Percentiles rank a stretch among this genome's conserved stretches.
These are phyloP conservation scores for Hydractinia symbiolongicarpus DNA, from an alignment of 30 jellyfish, hydroid and myxozoan genomes.

Conservation along the genomic window DNA sequence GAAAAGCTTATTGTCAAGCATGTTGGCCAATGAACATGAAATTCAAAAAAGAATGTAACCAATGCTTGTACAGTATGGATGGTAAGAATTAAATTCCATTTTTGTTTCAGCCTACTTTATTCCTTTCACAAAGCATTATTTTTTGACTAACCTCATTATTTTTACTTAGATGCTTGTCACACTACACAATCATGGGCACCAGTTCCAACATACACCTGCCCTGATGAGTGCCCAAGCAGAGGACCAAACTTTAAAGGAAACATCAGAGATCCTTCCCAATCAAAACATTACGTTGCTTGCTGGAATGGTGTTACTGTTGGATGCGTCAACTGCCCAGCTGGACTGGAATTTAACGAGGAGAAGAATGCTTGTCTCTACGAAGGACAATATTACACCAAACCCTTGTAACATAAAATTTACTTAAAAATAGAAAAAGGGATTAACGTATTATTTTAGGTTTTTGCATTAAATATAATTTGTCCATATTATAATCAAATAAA, in stretches of 20 bases:
- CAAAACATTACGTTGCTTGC: constrained; percentile 26
- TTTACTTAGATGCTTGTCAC: neutral
- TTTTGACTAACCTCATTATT: neutral
- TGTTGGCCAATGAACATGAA: constrained; percentile 28
- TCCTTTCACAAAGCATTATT: neutral
- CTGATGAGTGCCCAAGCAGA: constrained; percentile 6
- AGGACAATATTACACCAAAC: constrained; percentile 8
- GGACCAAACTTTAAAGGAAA: constrained; percentile 3
- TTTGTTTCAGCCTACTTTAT: neutral
- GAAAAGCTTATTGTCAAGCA: constrained; percentile 26
- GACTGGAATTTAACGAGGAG: constrained; percentile 24
- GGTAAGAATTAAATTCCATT: neutral
- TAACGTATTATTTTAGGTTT: too few relatives aligned
- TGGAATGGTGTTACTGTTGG: constrained; percentile 36
- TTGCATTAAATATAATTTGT: too few relatives aligned
- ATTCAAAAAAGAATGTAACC: constrained; percentile 15
- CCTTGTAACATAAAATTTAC: neutral
- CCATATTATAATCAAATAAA: too few relatives aligned
- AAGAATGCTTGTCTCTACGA: constrained; percentile 25
- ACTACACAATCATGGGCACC: constrained; percentile 2
- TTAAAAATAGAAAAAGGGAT: too few relatives aligned
- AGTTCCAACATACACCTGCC: neutral
- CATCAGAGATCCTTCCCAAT: constrained; percentile 5
- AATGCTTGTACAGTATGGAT: constrained; percentile 14
- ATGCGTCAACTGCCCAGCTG: constrained; percentile 35